phyloP scores from a whole-genome alignment of 1,140 invertebrate species.

The Sinella curviseta region DNA sequence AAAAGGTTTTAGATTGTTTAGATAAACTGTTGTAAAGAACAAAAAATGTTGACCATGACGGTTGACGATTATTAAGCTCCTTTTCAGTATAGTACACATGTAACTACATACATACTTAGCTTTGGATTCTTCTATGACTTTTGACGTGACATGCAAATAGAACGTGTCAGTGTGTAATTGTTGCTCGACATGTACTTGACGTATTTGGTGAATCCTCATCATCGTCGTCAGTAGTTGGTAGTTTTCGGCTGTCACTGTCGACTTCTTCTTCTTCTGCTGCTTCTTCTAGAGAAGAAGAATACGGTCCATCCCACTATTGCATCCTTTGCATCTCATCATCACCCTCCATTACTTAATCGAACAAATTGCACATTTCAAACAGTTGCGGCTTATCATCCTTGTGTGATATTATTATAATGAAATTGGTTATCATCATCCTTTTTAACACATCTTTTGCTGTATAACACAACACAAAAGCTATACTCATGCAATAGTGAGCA shows the following conservation, averaged over 20 bases:
- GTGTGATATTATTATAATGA: too few relatives aligned
- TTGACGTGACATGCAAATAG: conserved; percentile 17
- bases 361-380: too few relatives aligned
- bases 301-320: too few relatives aligned
- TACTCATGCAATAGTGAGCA: too few relatives aligned
- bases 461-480: too few relatives aligned
- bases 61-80: conserved; percentile 6
- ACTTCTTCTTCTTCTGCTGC: too few relatives aligned
- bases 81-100: background rate
- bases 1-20: background rate
- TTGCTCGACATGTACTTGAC: background rate
- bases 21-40: background rate
- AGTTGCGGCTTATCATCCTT: too few relatives aligned
- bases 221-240: background rate
- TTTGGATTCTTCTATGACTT: background rate
- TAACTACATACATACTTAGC: background rate
- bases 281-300: too few relatives aligned
- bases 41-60: conserved; percentile 16
- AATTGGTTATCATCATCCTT: too few relatives aligned
- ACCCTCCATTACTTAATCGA: too few relatives aligned
- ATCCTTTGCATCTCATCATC: too few relatives aligned
- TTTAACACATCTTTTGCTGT: too few relatives aligned
- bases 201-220: background rate
- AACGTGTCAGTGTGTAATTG: background rate
- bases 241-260: background rate